Conservation (phyloP, 1,140 invertebrate genomes). For the Coboldia fuscipes region DNA sequence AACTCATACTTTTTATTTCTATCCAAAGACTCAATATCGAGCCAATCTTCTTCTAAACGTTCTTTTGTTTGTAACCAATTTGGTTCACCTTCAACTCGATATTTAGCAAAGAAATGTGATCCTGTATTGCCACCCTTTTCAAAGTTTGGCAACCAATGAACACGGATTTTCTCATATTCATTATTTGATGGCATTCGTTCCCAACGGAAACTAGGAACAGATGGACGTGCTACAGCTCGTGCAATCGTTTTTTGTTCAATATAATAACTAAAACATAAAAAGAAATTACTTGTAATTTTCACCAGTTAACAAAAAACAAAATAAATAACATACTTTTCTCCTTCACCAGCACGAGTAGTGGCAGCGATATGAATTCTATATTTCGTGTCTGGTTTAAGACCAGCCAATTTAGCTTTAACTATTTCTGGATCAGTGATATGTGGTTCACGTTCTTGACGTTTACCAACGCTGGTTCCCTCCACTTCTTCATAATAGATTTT, state of each 20-base stretch:
- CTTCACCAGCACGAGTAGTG: slow-evolving; percentile 62
- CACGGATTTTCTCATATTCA: slow-evolving; percentile 47
- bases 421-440: slow-evolving; percentile 52
- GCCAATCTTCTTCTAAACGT: slow-evolving; percentile 49
- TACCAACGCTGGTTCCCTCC: slow-evolving; percentile 40
- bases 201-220: slow-evolving; percentile 54
- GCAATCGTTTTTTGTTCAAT: slow-evolving; percentile 55
- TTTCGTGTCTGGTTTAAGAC: slow-evolving; percentile 62
- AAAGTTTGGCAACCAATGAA: slow-evolving; percentile 59
- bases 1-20: slow-evolving; percentile 78
- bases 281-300: slow-evolving; percentile 3
- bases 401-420: slow-evolving; percentile 64
- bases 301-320: neutral
- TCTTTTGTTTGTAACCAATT: slow-evolving; percentile 33
- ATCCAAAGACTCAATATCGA: slow-evolving; percentile 55
- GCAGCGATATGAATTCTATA: slow-evolving; percentile 72
- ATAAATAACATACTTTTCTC: slow-evolving; percentile 34
- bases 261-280: slow-evolving; percentile 32
- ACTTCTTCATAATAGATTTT: slow-evolving; percentile 77
- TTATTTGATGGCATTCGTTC: slow-evolving; percentile 43
- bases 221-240: slow-evolving; percentile 35
- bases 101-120: slow-evolving; percentile 78
- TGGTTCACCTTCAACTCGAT: slow-evolving; percentile 49
- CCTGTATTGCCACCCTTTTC: slow-evolving; percentile 44
- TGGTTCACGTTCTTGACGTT: slow-evolving; percentile 46